phyloP scores from a whole-genome alignment of 2,797 vertebrate species.

The Tokudaia muenninki region DNA sequence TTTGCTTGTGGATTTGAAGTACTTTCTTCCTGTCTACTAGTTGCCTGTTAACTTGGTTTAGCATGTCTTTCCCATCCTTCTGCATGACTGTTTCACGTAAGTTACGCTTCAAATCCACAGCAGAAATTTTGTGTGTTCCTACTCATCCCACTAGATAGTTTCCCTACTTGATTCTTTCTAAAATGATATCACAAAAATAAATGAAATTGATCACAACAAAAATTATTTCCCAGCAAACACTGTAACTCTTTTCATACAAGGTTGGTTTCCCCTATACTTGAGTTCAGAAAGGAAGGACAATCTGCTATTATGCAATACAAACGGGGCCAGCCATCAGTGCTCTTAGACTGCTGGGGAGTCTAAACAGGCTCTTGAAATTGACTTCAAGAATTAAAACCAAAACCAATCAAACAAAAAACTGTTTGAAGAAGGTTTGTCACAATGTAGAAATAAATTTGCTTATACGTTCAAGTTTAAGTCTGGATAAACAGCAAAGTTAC shows the following conservation, averaged over 20 bases:
- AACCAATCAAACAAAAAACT: not conserved
- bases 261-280: not conserved
- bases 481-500: not conserved
- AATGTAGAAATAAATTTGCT: not conserved
- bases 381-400: not conserved
- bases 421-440: not conserved
- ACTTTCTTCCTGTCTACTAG: not conserved
- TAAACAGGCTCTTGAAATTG: not conserved
- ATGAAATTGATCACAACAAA: not conserved
- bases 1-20: not conserved
- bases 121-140: not conserved
- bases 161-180: not conserved
- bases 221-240: not conserved
- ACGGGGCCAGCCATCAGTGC: not conserved
- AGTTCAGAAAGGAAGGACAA: not conserved
- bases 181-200: not conserved
- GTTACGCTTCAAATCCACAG: not conserved
- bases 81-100: not conserved
- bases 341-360: not conserved
- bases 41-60: not conserved
- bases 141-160: not conserved
- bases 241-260: not conserved
- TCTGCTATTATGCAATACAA: not conserved
- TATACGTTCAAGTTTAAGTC: conserved; percentile 14
- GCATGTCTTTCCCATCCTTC: not conserved